A percentile compares a stretch with the other conserved stretches of the same genome.
phyloP scores from a whole-genome alignment of 2,888 invertebrate genomes.

The Agrypnus murinus region DNA sequence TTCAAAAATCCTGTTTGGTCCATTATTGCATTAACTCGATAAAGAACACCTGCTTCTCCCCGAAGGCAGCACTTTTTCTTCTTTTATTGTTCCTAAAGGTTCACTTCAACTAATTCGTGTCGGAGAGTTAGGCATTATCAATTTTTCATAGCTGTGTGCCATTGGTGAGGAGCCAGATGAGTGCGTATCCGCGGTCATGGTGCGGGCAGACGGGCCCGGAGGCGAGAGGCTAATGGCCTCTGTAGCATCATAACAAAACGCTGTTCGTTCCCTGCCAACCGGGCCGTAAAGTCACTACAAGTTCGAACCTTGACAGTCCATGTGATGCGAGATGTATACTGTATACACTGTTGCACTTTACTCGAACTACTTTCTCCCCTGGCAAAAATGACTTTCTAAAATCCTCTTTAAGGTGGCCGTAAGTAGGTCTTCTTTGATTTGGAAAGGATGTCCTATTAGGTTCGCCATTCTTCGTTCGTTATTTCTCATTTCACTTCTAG shows the following conservation, averaged over 20 bases:
- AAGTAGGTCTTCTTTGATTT: slow-evolving; percentile 42
- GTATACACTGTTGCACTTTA: slow-evolving; percentile 13
- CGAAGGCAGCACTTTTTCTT: not conserved
- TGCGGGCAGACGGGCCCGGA: slow-evolving; percentile 61
- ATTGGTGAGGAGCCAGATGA: slow-evolving; percentile 29
- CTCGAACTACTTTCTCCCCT: slow-evolving; percentile 48
- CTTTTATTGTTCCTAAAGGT: not conserved
- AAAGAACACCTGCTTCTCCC: not conserved
- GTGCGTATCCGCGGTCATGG: slow-evolving; percentile 57
- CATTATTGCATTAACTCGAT: too few relatives aligned
- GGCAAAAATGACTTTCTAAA: slow-evolving; percentile 49
- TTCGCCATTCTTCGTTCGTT: not conserved
- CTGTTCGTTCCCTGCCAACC: slow-evolving; percentile 27
- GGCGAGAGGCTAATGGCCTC: slow-evolving; percentile 61
- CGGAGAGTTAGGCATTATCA: slow-evolving; percentile 28
- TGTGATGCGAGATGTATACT: not conserved
- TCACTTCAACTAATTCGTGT: slow-evolving; percentile 7
- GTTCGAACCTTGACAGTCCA: slow-evolving; percentile 45
- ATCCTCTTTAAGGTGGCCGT: slow-evolving; percentile 30
- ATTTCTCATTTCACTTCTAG: slow-evolving; percentile 2
- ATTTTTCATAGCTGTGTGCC: slow-evolving; percentile 36
- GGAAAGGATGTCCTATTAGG: slow-evolving; percentile 19
- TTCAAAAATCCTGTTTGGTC: too few relatives aligned
- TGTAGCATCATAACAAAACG: slow-evolving; percentile 37
- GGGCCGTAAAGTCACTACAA: slow-evolving; percentile 23